Evolutionary conservation across 2,113 vertebrate species (phyloP), one percentile per base, ranked within the genome.

Genomic region (Mohoua ochrocephala): DNA sequence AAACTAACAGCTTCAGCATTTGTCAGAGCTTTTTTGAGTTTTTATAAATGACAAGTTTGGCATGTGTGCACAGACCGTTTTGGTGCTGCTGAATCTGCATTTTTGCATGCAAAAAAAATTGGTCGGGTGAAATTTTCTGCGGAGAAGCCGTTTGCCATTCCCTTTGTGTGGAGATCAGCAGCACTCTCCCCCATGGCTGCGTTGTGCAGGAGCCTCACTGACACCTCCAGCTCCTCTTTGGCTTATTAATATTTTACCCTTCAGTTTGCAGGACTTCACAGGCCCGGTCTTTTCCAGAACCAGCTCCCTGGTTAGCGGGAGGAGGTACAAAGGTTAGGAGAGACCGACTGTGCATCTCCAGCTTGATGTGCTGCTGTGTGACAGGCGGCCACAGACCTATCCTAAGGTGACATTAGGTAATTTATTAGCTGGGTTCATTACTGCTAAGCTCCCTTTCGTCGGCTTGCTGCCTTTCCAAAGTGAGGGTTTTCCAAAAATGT

Each of bases 1-100:
- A 97, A 97, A 97, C 96, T 96, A 97, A 97, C 96, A 96, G 96
- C 96, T 97, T 97, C 96, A 96, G 96, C 96, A 97, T 97, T 97
- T 97, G 96, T 97, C 95, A 96, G 96, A 95, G 94, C 95, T 95
- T 97, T 97, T 97, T 96, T 96, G 95, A 96, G 95, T 95, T 97
- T 95, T 97, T 95, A 94, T 95, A 95, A 97, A 92, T 97, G 95
- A 96, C 95, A 96, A 95, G 96, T 91, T 95, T 97, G 96, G 95
- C 95, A 97, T 93, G 93, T 92, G 94, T 95, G 93, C 94, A 81
- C 94, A 92, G 93, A 92, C 94, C 95, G 7, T 95, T 95, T 95
- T 91, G 95, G 95, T 95, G 96, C 95, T 96, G 94, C 96, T 97
- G 96, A 96, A 95, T 91, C 96, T 95, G 95, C 96, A 94, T 95